Base-by-base conservation (phyloP, 2,888 invertebrate species). In the Linnaemya vulpina region DNA sequence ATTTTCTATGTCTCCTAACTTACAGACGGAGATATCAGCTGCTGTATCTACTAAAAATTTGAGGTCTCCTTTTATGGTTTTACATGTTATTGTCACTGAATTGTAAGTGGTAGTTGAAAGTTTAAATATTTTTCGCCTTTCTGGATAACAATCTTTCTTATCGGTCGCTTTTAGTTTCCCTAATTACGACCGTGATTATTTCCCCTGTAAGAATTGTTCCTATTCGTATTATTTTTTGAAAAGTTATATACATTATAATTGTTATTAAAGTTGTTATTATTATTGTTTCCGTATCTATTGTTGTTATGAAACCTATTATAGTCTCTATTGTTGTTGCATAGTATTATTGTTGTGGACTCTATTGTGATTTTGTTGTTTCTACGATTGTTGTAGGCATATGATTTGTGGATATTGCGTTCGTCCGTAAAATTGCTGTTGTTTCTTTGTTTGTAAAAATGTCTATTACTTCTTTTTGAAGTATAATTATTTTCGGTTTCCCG, bases 111-210 rank as follows among this genome's bases (percentile, higher is more conserved):
- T 60, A 1, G 15, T 9, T 17, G 35, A 60, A 17, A 60, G 38
- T 17, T 38, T 60, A 17, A 17, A 60, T 35, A 60, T 2, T 38
- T 60, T 60, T 60, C 7, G 60, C 38, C 35, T 0, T 17, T 17
- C 17, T 35, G 58, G 58, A 58, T 35, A 58, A 58, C 58, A 35
- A 9, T 58, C n/a, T 58, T n/a, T 49, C 49, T 67, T 49, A 67
- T 35, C 63, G n/a, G 20, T 43, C 65, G n/a, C 10, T n/a, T 20
- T 8, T 63, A 65, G 46, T 65, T 46, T 65, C 65, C 43, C 43
- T 49, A 17, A 3, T 13, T 43, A 13, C 38, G 38, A 38, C 38
- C 38, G 46, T 46, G 15, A 46, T 46, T 46, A 46, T 46, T 46
- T 13, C 46, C n/a, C 46, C 46, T 46, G 46, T 38, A 38, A 9